Evolutionary conservation across 92 coral and sea anemone species (phyloP), one percentile per base, ranked within the genome.

Genomic region (Porites cylindrica): DNA sequence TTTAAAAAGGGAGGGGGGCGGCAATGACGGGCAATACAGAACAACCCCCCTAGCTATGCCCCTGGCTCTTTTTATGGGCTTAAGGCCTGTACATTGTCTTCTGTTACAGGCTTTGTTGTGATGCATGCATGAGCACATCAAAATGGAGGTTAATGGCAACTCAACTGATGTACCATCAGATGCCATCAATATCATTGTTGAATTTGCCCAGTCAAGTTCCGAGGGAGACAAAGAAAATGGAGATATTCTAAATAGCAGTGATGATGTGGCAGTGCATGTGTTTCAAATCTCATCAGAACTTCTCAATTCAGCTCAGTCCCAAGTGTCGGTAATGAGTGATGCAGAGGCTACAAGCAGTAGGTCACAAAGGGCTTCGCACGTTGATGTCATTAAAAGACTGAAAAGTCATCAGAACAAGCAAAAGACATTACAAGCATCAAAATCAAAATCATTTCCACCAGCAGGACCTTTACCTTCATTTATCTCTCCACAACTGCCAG

Each of bases 161-260:
- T 54, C 67, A 24, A 13, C n/a, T 17, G 68, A 8, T 47, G 29
- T 70, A 26, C 84, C 72, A 21, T 26, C 43, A 14, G 75, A 66
- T 23, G 53, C 84, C 10, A 67, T 80, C 24, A 80, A 51, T 51
- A 21, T 80, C 56, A 70, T 81, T 19, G 50, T 68, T 18, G 85
- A 81, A 47, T 70, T 81, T 26, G 53, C 76, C 4, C 54, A 29
- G 23, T 29, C 77, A 69, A 54, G 10, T 2, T 29, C 68, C 12
- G 58, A 70, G 9, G 68, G 11, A 54, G 20, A 14, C 1, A 70
- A 3, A 26, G 77, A 29, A 32, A 68, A 69, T 69, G 85, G 56
- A 10, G 21, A 52, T 9, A 26, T 4, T 0, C 2, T 6, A 18
- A 8, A 70, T 24, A 43, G 56, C 26, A 56, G 29, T 47, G 51